A percentile compares a stretch with the other conserved stretches of the same genome.
Conservation (phyloP, 2,888 invertebrate genomes). For the Ellobium chinense region DNA sequence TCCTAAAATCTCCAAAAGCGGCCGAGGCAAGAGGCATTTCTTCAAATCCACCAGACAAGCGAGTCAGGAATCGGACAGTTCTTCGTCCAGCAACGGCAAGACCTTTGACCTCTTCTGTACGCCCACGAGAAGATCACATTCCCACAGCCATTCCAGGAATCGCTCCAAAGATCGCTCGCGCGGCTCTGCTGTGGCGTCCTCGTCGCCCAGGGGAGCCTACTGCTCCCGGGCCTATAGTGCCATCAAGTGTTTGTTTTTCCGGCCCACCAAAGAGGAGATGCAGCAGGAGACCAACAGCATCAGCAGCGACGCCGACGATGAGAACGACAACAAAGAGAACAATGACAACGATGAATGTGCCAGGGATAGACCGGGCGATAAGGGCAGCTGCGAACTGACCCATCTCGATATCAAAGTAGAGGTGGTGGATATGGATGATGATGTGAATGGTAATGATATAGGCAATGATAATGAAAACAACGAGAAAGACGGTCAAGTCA, state of each 20-base stretch:
- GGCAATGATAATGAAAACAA: background rate
- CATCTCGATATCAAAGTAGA: background rate
- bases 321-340: conserved; percentile 13
- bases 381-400: background rate
- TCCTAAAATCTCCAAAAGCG: background rate
- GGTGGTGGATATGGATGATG: background rate
- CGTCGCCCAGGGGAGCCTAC: conserved; percentile 59
- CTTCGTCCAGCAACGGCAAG: background rate
- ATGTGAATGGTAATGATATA: background rate
- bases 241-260: conserved; percentile 69
- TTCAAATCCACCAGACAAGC: conserved; percentile 24
- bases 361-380: background rate
- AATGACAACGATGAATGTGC: background rate
- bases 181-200: conserved; percentile 46
- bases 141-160: background rate
- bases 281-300: conserved; percentile 49
- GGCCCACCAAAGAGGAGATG: conserved; percentile 56
- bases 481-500: background rate
- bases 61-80: conserved; percentile 41
- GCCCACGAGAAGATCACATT: conserved; percentile 6
- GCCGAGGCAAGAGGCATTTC: background rate
- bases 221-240: conserved; percentile 71
- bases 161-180: background rate
- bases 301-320: conserved; percentile 44
- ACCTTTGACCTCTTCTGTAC: conserved; percentile 34